Evolutionary conservation across 2,888 invertebrate genomes (phyloP), one percentile per base, ranked within the genome.

Genomic region (Caenorhabditis japonica): DNA sequence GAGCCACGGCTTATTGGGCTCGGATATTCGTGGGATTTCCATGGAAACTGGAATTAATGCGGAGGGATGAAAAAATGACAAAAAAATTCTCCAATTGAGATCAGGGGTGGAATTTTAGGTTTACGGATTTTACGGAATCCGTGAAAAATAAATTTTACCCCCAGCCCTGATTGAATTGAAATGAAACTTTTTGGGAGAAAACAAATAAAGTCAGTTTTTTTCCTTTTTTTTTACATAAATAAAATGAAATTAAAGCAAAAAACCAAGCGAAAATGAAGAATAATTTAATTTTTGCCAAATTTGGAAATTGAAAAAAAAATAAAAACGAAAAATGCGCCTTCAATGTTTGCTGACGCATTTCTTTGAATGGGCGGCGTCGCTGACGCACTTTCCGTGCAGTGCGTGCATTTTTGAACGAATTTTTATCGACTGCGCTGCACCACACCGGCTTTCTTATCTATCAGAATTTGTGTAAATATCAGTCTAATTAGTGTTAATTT

Each of bases 321-420:
- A n/a, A n/a, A n/a, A n/a, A n/a, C n/a, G 25, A 43, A 36, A 52
- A 52, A 33, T n/a, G 33, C 33, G 23, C 17, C 10, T 15, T 4
- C 5, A 12, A 13, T 21, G 17, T 10, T 10, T 53, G 47, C 39
- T 72, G 64, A 55, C 72, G 66, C 66, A 38, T 33, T 43, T 52
- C 59, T 64, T 64, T 27, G 39, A 64, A 64, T 49, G 62, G 8
- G 27, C 41, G 56, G 60, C 61, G 53, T 62, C 58, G 46, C 17
- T 74, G 68, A 30, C 74, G 68, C 68, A 27, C 25, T 68, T 59
- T 44, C 19, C 3, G 74, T 59, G 61, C 41, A 7, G 43, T 61
- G 68, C 74, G 72, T 72, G 72, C 72, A 55, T 60, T 72, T 72
- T 53, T 33, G 34, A 72, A 64, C 46, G 39, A 49, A 41, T 39